Conservation (phyloP, 2,888 invertebrate genomes). For the Catonia carolina region DNA sequence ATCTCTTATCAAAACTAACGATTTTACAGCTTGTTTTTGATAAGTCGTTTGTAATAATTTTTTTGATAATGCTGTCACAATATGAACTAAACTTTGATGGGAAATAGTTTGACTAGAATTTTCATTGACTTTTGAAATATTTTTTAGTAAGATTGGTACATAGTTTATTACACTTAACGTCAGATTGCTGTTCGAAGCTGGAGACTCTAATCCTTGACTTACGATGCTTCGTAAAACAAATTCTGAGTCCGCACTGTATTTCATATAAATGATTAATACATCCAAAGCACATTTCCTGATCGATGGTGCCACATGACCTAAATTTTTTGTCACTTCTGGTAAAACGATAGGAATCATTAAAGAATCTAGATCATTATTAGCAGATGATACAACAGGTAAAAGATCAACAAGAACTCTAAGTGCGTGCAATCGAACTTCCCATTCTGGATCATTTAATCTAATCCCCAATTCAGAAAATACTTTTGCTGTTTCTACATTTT, state of each 20-base stretch:
- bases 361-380: constrained; percentile 54
- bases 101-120: constrained; percentile 26
- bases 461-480: constrained; percentile 66
- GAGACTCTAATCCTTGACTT: constrained; percentile 56
- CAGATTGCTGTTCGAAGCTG: constrained; percentile 46
- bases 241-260: constrained; percentile 60
- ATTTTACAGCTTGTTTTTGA: constrained; percentile 60
- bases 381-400: constrained; percentile 58
- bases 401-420: constrained; percentile 71
- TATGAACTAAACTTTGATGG: constrained; percentile 38
- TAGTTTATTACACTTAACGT: constrained; percentile 33
- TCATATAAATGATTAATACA: constrained; percentile 64
- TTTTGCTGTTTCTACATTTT: constrained; percentile 55
- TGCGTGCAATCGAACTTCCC: constrained; percentile 78
- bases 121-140: constrained; percentile 18
- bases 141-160: constrained; percentile 33
- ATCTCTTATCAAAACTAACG: constrained; percentile 62
- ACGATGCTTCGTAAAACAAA: constrained; percentile 58
- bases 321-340: constrained; percentile 65
- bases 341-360: constrained; percentile 54
- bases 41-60: constrained; percentile 46
- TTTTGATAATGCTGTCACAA: constrained; percentile 43
- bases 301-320: constrained; percentile 73
- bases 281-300: constrained; percentile 74
- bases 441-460: constrained; percentile 68